Percentiles rank a stretch among this genome's conserved stretches.
Conservation (phyloP, 2,888 invertebrate genomes). For the Ariolimax columbianus region DNA sequence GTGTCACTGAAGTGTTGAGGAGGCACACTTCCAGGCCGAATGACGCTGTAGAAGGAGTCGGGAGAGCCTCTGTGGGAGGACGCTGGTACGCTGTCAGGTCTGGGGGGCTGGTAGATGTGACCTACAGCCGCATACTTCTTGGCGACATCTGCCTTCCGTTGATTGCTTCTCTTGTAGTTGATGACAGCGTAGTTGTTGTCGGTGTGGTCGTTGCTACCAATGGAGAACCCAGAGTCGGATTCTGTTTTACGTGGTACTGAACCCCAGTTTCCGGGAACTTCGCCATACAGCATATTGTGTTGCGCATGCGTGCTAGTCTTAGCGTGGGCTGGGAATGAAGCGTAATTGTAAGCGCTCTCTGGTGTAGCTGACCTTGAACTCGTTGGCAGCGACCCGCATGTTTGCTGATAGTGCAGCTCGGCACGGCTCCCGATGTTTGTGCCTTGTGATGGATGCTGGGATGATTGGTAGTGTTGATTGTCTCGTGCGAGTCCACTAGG, state of each 20-base stretch:
- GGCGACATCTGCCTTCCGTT: neutral
- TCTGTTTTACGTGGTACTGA: conserved; percentile 30
- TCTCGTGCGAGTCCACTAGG: neutral
- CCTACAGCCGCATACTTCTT: neutral
- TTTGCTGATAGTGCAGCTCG: conserved; percentile 20
- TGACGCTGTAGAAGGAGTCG: conserved; percentile 15
- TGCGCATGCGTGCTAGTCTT: neutral
- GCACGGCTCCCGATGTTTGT: neutral
- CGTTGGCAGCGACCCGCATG: conserved; percentile 1
- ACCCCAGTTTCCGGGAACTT: neutral
- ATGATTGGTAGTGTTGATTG: neutral
- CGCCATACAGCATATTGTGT: neutral
- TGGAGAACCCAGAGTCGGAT: conserved; percentile 26
- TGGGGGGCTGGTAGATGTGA: neutral
- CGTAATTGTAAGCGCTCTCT: conserved; percentile 25
- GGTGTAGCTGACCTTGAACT: conserved; percentile 36
- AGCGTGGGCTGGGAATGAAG: neutral
- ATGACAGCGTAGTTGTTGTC: conserved; percentile 17
- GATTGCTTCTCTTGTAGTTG: neutral
- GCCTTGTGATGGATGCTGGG: neutral
- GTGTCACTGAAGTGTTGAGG: conserved; percentile 41
- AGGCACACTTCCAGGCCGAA: conserved; percentile 35
- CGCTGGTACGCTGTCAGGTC: conserved; percentile 25
- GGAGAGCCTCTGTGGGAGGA: neutral
- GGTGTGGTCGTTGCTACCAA: conserved; percentile 8